Evolutionary conservation across 2,797 vertebrate genomes (phyloP).

Genomic region (Microctenopoma steveboyesi): DNA sequence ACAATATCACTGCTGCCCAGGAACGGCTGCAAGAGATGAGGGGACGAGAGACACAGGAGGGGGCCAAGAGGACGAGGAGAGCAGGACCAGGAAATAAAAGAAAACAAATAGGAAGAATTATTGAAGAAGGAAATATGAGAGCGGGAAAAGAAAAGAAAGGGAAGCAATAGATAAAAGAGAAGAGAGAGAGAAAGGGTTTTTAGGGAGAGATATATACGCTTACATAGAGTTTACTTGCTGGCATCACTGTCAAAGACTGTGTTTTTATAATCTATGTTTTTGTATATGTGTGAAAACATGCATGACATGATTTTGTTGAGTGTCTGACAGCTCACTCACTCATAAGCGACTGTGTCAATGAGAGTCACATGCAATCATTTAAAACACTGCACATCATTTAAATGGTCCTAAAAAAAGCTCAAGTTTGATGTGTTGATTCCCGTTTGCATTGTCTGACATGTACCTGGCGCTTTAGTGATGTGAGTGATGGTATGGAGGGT

Average conservation of each 20-base stretch:
- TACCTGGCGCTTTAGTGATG: constrained; percentile 66
- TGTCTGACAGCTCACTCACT: background rate
- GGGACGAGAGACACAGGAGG: background rate
- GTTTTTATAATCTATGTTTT: background rate
- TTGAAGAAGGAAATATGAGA: background rate
- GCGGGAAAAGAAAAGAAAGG: background rate
- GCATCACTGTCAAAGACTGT: background rate
- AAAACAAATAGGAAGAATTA: background rate
- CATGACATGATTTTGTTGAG: background rate
- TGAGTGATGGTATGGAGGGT: background rate
- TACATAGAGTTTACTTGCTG: constrained; percentile 29
- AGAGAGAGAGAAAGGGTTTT: background rate
- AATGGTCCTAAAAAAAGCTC: background rate
- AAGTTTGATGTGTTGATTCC: background rate
- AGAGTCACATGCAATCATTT: background rate
- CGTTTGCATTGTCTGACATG: background rate
- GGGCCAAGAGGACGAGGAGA: background rate
- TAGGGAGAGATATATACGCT: background rate
- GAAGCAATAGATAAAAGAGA: background rate
- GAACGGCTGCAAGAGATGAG: constrained; percentile 87
- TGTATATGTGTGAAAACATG: background rate
- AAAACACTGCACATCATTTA: background rate
- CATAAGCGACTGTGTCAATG: background rate
- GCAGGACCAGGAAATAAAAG: background rate
- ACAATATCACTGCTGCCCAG: constrained; percentile 95